Evolutionary conservation across 1,140 invertebrate genomes (phyloP).

Genomic region (Hyposmocoma kahamanoa): DNA sequence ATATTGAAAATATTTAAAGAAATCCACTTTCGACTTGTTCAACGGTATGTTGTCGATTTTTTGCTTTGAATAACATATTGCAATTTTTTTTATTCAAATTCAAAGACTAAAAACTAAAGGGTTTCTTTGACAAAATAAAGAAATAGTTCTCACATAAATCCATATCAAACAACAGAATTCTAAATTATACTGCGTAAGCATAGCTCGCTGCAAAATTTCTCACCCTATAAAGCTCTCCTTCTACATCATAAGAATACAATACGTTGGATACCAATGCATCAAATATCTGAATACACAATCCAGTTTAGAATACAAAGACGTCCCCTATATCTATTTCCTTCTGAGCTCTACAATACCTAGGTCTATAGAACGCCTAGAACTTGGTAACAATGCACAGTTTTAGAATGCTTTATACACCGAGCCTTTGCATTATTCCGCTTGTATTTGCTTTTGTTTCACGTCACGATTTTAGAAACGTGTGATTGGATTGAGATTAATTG

Average conservation of each 20-base stretch:
- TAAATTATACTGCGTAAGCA: too few species aligned
- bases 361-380: conserved; percentile 21
- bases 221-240: background rate
- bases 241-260: background rate
- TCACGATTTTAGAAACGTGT: background rate
- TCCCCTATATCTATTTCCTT: conserved; percentile 34
- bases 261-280: background rate
- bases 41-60: too few species aligned
- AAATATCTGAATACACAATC: conserved; percentile 10
- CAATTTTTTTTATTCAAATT: too few species aligned
- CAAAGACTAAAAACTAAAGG: too few species aligned
- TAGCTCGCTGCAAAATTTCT: too few species aligned
- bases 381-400: conserved; percentile 4
- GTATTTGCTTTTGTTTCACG: background rate
- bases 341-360: conserved; percentile 19
- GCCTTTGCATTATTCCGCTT: conserved; percentile 4
- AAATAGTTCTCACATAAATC: too few species aligned
- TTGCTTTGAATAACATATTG: too few species aligned
- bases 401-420: conserved; percentile 5
- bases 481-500: too few species aligned
- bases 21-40: too few species aligned
- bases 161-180: too few species aligned
- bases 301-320: conserved; percentile 37
- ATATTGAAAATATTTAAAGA: too few species aligned
- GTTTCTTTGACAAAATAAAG: too few species aligned